These are phyloP conservation scores for Ceratitis capitata DNA, from an alignment of 1,140 invertebrate species.

Conservation along the genomic window DNA sequence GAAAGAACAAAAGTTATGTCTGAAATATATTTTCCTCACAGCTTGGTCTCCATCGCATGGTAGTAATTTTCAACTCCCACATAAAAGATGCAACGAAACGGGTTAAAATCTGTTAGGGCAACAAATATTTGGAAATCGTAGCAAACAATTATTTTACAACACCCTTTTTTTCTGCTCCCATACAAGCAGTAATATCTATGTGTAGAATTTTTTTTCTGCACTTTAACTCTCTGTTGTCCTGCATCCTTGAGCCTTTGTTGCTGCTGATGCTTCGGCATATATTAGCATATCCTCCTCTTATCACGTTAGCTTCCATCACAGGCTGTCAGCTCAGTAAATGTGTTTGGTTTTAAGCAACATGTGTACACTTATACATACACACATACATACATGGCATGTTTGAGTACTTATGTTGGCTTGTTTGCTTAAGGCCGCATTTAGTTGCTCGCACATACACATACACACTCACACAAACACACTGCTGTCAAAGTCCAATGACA, in stretches of 20 bases:
- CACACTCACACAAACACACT: background rate
- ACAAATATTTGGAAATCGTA: conserved; percentile 18
- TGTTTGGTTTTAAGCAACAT: too few relatives aligned
- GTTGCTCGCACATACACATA: too few relatives aligned
- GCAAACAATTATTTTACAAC: background rate
- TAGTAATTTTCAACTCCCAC: background rate
- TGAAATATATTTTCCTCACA: too few relatives aligned
- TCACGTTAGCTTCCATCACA: conserved; percentile 22
- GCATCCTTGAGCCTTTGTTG: background rate
- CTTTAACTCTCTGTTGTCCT: background rate
- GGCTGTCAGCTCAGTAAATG: background rate
- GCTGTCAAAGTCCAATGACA: background rate
- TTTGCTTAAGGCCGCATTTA: conserved; percentile 10
- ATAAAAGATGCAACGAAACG: background rate
- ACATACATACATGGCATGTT: background rate
- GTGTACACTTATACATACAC: too few relatives aligned
- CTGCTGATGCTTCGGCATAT: background rate
- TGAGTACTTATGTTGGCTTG: background rate
- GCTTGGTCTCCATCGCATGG: too few relatives aligned
- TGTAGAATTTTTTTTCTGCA: too few relatives aligned
- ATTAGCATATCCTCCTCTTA: conserved; percentile 31
- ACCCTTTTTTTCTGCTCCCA: background rate
- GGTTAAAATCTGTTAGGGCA: background rate
- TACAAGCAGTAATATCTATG: too few relatives aligned
- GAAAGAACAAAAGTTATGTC: background rate